These are phyloP conservation scores for Andrena chrysosceles DNA, from an alignment of 2,888 invertebrate species.

Conservation along the genomic window DNA sequence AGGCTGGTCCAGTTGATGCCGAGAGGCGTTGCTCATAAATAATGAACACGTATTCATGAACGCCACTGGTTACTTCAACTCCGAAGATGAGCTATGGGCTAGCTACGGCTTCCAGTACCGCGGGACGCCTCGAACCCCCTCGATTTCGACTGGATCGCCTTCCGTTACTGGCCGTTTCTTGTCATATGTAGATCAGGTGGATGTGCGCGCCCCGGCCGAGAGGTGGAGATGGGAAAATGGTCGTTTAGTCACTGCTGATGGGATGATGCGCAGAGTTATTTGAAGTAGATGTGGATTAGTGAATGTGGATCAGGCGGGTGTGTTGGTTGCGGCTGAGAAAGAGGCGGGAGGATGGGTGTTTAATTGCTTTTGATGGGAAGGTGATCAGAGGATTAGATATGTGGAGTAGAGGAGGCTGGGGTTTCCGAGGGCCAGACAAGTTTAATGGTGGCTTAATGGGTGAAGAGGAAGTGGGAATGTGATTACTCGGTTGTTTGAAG, in stretches of 20 bases:
- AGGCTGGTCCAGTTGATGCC: constrained; percentile 77
- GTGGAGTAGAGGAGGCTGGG: background rate
- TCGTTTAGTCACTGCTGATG: background rate
- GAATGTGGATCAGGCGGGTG: too few relatives aligned
- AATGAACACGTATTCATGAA: constrained; percentile 78
- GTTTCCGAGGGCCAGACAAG: too few relatives aligned
- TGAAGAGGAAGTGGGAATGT: too few relatives aligned
- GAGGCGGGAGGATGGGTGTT: background rate
- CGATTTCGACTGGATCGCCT: constrained; percentile 40
- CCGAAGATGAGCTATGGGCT: constrained; percentile 64
- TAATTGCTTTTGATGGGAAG: background rate
- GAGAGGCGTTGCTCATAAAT: constrained; percentile 80
- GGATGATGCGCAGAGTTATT: background rate
- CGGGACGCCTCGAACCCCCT: constrained; percentile 46
- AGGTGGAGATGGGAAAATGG: background rate
- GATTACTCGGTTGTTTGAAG: too few relatives aligned
- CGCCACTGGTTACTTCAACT: constrained; percentile 76
- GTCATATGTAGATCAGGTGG: background rate
- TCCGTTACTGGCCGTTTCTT: background rate
- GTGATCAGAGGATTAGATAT: background rate
- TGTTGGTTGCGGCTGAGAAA: too few relatives aligned
- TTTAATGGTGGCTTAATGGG: too few relatives aligned
- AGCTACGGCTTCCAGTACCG: constrained; percentile 49
- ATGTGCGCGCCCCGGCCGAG: background rate
- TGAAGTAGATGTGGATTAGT: background rate